Evolutionary conservation across 2,888 invertebrate species (phyloP).

Genomic region (Andrena hattorfiana): DNA sequence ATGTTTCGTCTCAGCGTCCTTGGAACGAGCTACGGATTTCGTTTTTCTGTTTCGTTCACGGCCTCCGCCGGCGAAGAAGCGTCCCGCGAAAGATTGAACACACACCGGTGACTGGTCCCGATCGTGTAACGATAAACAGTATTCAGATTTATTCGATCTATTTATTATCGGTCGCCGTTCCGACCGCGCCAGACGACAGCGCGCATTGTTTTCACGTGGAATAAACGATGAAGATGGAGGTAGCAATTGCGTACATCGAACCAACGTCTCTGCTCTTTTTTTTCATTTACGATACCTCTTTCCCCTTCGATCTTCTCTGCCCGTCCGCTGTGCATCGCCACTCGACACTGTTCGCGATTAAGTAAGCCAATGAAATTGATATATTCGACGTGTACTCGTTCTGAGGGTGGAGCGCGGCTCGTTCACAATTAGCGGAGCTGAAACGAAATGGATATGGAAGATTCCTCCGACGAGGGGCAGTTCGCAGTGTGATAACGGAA

Average conservation of each 20-base stretch:
- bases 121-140: conserved; percentile 61
- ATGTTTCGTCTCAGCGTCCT: conserved; percentile 58
- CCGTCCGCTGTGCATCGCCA: neutral
- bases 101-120: conserved; percentile 57
- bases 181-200: neutral
- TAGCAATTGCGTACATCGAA: neutral
- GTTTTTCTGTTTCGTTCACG: conserved; percentile 25
- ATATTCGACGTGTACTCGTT: conserved; percentile 27
- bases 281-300: neutral
- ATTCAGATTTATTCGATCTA: conserved; percentile 63
- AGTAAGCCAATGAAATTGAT: neutral
- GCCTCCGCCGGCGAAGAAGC: conserved; percentile 28
- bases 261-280: neutral
- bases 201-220: conserved; percentile 11
- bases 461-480: conserved; percentile 67
- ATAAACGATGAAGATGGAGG: conserved; percentile 34
- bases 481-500: conserved; percentile 65
- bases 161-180: conserved; percentile 56
- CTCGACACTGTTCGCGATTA: neutral
- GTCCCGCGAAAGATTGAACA: conserved; percentile 14
- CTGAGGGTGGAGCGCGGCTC: conserved; percentile 1
- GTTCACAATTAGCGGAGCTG: neutral
- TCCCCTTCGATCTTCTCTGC: neutral
- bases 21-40: conserved; percentile 44
- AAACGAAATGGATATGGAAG: neutral